These are phyloP conservation scores for Charina bottae DNA, from an alignment of 2,113 vertebrate genomes.

Conservation along the genomic window DNA sequence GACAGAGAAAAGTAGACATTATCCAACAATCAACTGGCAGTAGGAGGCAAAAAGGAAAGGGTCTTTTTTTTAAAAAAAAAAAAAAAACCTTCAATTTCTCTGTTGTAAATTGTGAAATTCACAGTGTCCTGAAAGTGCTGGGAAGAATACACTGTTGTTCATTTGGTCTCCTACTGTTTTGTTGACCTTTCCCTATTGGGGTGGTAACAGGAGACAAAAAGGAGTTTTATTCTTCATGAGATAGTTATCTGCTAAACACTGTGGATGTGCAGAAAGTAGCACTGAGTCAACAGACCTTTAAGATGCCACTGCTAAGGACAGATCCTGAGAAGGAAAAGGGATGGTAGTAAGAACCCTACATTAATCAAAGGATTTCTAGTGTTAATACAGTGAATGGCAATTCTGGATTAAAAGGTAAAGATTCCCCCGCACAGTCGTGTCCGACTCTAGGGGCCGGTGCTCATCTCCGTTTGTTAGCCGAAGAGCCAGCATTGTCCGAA, in stretches of 20 bases:
- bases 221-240: slow-evolving; percentile 62
- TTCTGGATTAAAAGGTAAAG: background rate
- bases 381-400: background rate
- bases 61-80: slow-evolving; percentile 12
- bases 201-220: slow-evolving; percentile 62
- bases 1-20: slow-evolving; percentile 22
- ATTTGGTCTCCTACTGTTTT: slow-evolving; percentile 67
- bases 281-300: slow-evolving; percentile 41
- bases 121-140: slow-evolving; percentile 61
- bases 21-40: slow-evolving; percentile 27
- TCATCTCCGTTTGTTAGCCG: no score
- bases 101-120: slow-evolving; percentile 58
- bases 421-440: no score
- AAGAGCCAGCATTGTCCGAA: no score
- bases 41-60: slow-evolving; percentile 52
- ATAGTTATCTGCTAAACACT: slow-evolving; percentile 57
- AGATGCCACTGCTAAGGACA: slow-evolving; percentile 33
- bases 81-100: background rate
- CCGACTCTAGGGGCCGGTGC: no score
- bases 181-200: slow-evolving; percentile 64
- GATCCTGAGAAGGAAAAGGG: slow-evolving; percentile 53
- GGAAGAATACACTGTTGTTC: slow-evolving; percentile 48
- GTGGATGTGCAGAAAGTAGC: slow-evolving; percentile 52
- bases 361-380: slow-evolving; percentile 28
- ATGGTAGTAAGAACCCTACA: slow-evolving; percentile 52